Evolutionary conservation across 2,888 invertebrate species (phyloP).

Genomic region (Chironomus tentans): DNA sequence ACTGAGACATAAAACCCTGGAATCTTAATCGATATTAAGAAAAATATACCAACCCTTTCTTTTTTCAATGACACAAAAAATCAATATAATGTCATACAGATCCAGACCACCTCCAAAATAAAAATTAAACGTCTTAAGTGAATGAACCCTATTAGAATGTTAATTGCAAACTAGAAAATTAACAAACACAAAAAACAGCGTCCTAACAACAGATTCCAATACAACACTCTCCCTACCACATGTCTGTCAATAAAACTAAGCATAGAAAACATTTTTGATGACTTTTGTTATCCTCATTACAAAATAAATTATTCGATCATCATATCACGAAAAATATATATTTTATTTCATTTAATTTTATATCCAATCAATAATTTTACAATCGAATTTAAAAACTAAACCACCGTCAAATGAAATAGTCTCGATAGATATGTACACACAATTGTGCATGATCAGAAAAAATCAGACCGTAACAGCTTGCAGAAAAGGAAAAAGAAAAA

Average conservation of each 20-base stretch:
- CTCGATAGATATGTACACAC: background rate
- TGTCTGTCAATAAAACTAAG: no score
- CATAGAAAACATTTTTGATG: background rate
- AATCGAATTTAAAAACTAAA: background rate
- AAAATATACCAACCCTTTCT: no score
- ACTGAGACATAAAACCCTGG: no score
- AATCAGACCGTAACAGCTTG: constrained; percentile 25
- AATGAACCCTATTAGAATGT: no score
- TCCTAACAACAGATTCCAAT: background rate
- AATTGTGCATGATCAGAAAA: constrained; percentile 7
- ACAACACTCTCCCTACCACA: no score
- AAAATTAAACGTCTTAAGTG: no score
- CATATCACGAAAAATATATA: background rate
- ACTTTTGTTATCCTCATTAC: background rate
- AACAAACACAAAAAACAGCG: background rate
- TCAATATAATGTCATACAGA: no score
- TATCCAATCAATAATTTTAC: background rate
- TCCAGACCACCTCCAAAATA: no score
- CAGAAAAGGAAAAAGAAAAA: background rate
- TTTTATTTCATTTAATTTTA: background rate
- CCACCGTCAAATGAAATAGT: no score
- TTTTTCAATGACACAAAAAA: no score
- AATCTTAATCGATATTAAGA: no score
- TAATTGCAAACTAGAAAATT: background rate
- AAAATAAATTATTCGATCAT: background rate